phyloP scores from a whole-genome alignment of 2,888 invertebrate species.

The Napeogenes inachia region DNA sequence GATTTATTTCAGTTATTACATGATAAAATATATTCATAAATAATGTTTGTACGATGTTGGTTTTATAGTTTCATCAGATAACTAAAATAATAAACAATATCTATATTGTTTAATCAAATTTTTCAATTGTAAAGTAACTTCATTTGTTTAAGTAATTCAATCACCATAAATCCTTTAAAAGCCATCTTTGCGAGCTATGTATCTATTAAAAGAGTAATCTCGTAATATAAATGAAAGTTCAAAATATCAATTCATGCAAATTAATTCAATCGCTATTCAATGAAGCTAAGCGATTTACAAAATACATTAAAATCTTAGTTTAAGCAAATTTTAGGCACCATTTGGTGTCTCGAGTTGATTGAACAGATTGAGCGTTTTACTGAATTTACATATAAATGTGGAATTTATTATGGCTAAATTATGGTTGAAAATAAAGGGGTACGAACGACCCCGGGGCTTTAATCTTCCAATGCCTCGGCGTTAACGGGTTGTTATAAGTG shows the following conservation, averaged over 20 bases:
- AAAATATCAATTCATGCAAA: slow-evolving; percentile 27
- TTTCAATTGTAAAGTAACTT: neutral
- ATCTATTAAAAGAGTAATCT: slow-evolving; percentile 1
- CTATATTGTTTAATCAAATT: no score
- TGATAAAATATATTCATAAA: no score
- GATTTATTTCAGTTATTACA: no score
- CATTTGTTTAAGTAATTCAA: neutral
- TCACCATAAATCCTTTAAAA: no score
- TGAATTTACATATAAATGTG: slow-evolving; percentile 39
- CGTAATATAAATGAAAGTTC: slow-evolving; percentile 4
- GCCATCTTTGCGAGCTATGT: neutral
- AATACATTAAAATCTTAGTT: slow-evolving; percentile 35
- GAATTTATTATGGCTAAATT: slow-evolving; percentile 34
- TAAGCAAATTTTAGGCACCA: slow-evolving; percentile 32
- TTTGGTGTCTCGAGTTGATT: slow-evolving; percentile 30
- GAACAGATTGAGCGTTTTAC: slow-evolving; percentile 35
- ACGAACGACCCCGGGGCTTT: slow-evolving; percentile 22
- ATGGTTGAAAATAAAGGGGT: slow-evolving; percentile 31
- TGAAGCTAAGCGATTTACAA: slow-evolving; percentile 24
- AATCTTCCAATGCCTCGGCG: slow-evolving; percentile 19
- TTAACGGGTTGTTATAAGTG: slow-evolving; percentile 27
- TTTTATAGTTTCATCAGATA: no score
- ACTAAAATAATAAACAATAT: no score
- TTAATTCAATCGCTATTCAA: slow-evolving; percentile 29
- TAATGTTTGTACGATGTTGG: no score